Conservation (phyloP, 2,113 vertebrate species). For the Nycticryphes semicollaris region DNA sequence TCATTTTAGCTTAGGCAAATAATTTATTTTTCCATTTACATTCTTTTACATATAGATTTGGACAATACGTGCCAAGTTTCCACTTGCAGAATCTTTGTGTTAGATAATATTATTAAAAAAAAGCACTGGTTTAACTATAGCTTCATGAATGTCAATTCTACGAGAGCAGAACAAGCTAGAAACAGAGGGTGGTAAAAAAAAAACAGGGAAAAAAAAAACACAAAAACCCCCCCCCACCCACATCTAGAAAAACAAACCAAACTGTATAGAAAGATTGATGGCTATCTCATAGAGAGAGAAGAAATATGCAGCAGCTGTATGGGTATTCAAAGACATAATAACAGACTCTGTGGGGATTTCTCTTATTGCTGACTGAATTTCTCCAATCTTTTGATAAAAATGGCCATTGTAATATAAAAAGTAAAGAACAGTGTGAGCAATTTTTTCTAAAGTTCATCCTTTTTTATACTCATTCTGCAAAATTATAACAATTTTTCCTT, state of each 20-base stretch:
- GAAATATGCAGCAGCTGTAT: not conserved
- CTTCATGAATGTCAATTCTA: not conserved
- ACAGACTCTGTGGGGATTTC: not conserved
- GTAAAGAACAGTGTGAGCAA: not conserved
- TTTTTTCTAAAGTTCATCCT: not conserved
- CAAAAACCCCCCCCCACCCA: too few species aligned
- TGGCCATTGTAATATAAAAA: not conserved
- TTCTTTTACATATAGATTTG: not conserved
- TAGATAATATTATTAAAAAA: not conserved
- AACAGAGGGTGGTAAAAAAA: not conserved
- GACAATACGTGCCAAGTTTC: not conserved
- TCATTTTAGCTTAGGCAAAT: not conserved
- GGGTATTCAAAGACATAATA: not conserved
- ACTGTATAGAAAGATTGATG: not conserved
- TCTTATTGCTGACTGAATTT: not conserved
- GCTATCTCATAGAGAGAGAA: not conserved
- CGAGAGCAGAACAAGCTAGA: not conserved
- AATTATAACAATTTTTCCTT: not conserved
- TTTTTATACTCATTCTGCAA: not conserved
- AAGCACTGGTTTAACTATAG: not conserved
- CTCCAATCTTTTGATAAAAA: not conserved
- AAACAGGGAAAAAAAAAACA: not conserved
- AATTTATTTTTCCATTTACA: not conserved
- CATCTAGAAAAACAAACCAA: not conserved
- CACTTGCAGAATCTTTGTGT: not conserved